Base-by-base conservation (phyloP, 2,888 invertebrate species). In the Biston stratarius region DNA sequence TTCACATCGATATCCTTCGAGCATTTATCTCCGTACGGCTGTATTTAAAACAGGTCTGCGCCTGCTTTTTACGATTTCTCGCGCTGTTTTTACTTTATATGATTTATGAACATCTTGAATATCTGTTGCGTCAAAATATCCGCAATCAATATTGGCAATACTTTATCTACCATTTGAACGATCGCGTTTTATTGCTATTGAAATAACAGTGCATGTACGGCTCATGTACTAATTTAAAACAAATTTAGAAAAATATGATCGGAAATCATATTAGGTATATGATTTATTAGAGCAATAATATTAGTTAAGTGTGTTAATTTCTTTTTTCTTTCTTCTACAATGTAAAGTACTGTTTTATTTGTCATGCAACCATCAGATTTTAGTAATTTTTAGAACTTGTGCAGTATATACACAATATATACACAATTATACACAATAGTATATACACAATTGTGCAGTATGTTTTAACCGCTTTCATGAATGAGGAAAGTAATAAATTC, bases 81-180 rank as follows among this genome's bases (percentile, higher is more conserved):
- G 65, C 70, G 68, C 70, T 70, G 72, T 73, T 73, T 70, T 70
- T 69, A 69, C 67, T 73, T 73, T 72, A 71, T 67, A 74, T 81
- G 79, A 81, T 81, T 81, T 83, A 83, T 77, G 74, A 75, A 77
- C 72, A 73, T 80, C 75, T 80, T 77, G 77, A 77, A 73, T 77
- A 74, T 76, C 80, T 74, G 75, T 77, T 77, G 73, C 79, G 77
- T 82, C 80, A 78, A 79, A 81, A 78, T 77, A 75, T 74, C 72
- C 71, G 76, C 74, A 79, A 77, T 80, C 76, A 73, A 75, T 74
- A 72, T 77, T 71, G 74, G 76, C 74, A 74, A 69, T 69, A 70
- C 69, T 65, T 61, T 75, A 77, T 67, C 65, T 64, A 59, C 45
- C 53, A 71, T 71, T 65, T 67, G 65, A 65, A 53, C 71, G 70